Conservation (phyloP, 2,888 invertebrate genomes). For the Drosophila histrio region DNA sequence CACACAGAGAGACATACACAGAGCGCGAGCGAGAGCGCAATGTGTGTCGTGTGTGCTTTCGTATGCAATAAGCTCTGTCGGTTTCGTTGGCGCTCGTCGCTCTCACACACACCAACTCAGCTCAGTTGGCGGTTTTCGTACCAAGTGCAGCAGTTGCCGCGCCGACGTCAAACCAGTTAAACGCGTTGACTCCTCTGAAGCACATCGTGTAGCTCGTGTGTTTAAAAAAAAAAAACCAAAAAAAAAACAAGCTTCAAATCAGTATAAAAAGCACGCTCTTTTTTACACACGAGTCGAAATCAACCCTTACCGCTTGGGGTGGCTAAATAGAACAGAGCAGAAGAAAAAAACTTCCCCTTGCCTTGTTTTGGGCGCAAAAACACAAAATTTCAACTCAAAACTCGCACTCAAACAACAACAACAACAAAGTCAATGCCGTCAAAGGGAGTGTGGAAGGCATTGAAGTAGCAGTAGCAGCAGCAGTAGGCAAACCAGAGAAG, state of each 20-base stretch:
- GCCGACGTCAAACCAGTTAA: constrained; percentile 79
- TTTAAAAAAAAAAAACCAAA: constrained; percentile 22
- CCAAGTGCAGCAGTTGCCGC: constrained; percentile 73
- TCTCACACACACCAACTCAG: constrained; percentile 24
- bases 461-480: constrained; percentile 5
- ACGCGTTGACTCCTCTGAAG: constrained; percentile 60
- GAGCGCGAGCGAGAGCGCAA: constrained; percentile 24
- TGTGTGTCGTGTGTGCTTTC: constrained; percentile 23
- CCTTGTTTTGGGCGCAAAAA: constrained; percentile 65
- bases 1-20: not conserved
- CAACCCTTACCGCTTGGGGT: constrained; percentile 73
- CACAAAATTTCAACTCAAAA: constrained; percentile 58
- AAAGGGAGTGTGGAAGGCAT: constrained; percentile 42
- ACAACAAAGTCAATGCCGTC: constrained; percentile 54
- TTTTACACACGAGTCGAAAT: constrained; percentile 44
- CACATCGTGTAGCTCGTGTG: constrained; percentile 60
- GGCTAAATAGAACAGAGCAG: constrained; percentile 32
- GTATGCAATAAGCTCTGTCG: constrained; percentile 19
- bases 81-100: constrained; percentile 9
- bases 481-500: constrained; percentile 9
- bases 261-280: constrained; percentile 34
- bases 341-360: constrained; percentile 35
- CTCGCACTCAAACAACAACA: constrained; percentile 50
- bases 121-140: constrained; percentile 39
- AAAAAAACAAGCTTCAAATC: too few relatives aligned